Conservation (phyloP, 2,888 invertebrate genomes). For the Dasysyrphus albostriatus region DNA sequence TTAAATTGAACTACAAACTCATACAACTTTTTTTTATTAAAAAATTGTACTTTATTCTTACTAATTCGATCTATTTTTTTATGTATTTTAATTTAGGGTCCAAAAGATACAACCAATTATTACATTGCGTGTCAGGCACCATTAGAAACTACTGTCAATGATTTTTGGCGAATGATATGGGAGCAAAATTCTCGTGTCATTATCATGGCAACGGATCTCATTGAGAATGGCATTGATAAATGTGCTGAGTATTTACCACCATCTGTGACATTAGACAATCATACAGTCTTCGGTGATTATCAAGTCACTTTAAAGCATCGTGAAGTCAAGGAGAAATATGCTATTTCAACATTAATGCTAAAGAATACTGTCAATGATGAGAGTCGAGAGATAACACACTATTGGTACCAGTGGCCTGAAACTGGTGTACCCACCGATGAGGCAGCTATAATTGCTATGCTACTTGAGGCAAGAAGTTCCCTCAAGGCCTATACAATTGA, state of each 20-base stretch:
- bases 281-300: constrained; percentile 93
- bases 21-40: not conserved
- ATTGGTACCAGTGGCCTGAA: constrained; percentile 97
- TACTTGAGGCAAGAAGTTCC: constrained; percentile 90
- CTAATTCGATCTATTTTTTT: not conserved
- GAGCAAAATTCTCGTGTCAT: constrained; percentile 95
- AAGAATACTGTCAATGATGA: constrained; percentile 93
- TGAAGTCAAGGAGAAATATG: constrained; percentile 95
- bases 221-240: constrained; percentile 95
- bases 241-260: constrained; percentile 96
- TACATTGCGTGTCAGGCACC: constrained; percentile 98
- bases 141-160: constrained; percentile 91
- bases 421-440: constrained; percentile 93
- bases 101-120: constrained; percentile 91
- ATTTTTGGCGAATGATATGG: constrained; percentile 99
- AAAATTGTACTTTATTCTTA: not conserved
- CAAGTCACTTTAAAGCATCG: constrained; percentile 92
- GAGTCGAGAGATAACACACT: constrained; percentile 94
- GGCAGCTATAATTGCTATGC: constrained; percentile 93
- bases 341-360: constrained; percentile 92
- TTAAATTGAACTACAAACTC: not conserved
- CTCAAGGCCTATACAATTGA: constrained; percentile 82
- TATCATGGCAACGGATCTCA: constrained; percentile 95
- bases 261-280: constrained; percentile 95
- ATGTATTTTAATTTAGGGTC: constrained; percentile 88